Base-by-base conservation (phyloP, 2,797 vertebrate species). In the Leptoclinus maculatus region DNA sequence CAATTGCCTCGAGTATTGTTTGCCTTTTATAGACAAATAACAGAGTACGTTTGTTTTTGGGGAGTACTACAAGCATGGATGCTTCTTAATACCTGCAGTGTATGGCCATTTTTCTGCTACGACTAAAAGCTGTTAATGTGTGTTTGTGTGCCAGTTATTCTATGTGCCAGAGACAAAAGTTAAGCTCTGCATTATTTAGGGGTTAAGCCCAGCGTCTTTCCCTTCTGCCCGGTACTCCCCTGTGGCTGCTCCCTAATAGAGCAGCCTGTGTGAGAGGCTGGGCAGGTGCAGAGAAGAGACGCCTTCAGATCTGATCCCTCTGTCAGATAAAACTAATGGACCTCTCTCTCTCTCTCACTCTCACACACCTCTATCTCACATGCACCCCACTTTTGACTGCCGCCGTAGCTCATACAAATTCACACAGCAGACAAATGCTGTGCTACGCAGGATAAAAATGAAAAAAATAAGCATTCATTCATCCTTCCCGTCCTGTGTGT, bases 281-380 rank as follows among this genome's bases (percentile, higher is more conserved):
- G 74, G 57, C 83, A 83, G 76, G 54, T 78, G 64, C 19, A 27
- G 74, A 79, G 66, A 74, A 13, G 51, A 83, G 81, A 84, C n/a
- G 53, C 77, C 89, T 89, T 88, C 75, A 85, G 80, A 87, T 89
- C 83, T 83, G 89, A 91, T 89, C 74, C 76, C 27, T 41, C 77
- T 69, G 83, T 90, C 88, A 88, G 85, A 91, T 90, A 83, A 85
- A 92, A 88, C 83, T 80, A 91, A 91, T 87, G 70, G 84, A 83
- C 76, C 71, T 47, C 73, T 73, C 56, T 59, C 41, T 45, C 66
- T 16, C 29, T 3, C 76, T 10, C 69, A 51, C 47, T 25, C 62
- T 11, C 7, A 36, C 53, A 38, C 29, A 2, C 27, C 27, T 56
- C 29, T 25, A 66, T 76, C 75, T 70, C 71, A 56, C 34, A 1